These are phyloP conservation scores for Acrobasis consociella DNA, from an alignment of 2,888 invertebrate species.

Conservation along the genomic window DNA sequence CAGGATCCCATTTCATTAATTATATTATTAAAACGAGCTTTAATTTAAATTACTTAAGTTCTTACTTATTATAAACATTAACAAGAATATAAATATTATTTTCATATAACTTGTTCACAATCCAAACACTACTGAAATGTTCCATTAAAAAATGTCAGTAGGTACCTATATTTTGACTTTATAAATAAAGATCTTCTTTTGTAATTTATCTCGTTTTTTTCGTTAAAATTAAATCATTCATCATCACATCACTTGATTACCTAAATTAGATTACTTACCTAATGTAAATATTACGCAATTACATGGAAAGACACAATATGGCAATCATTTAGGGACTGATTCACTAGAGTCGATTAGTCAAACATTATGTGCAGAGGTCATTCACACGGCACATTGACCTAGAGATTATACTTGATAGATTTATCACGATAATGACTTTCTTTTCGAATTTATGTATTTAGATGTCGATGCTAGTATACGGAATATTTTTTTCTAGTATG, in stretches of 20 bases:
- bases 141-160: too few species aligned
- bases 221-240: too few species aligned
- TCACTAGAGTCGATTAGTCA: neutral
- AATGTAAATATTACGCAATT: neutral
- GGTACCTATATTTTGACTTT: too few species aligned
- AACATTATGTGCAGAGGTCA: slow-evolving; percentile 1
- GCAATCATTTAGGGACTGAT: neutral
- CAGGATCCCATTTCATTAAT: too few species aligned
- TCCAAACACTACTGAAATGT: too few species aligned
- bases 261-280: neutral
- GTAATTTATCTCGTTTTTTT: too few species aligned
- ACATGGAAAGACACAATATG: neutral
- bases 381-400: slow-evolving; percentile 13
- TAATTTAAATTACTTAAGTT: too few species aligned
- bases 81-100: too few species aligned
- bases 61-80: too few species aligned
- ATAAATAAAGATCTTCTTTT: too few species aligned
- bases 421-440: slow-evolving; percentile 8
- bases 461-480: neutral
- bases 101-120: too few species aligned
- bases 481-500: neutral
- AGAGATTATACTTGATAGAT: neutral
- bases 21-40: too few species aligned
- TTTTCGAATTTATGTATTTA: neutral
- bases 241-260: neutral